These are phyloP conservation scores for Leucoraja erinaceus DNA, from an alignment of 2,113 vertebrate species.

Conservation along the genomic window DNA sequence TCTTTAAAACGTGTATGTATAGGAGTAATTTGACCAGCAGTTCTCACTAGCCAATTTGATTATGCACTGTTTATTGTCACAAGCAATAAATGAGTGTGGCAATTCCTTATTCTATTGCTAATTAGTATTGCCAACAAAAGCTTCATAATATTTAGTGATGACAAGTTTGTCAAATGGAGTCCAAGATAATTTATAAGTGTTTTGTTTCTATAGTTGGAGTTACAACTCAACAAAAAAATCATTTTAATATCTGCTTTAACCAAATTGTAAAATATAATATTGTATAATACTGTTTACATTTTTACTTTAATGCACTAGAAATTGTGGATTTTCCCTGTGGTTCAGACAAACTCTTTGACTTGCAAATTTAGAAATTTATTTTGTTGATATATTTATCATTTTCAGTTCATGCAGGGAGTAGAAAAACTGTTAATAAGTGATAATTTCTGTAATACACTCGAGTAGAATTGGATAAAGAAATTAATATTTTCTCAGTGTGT, in stretches of 20 bases:
- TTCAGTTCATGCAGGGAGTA: neutral
- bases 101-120: neutral
- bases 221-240: too few species aligned
- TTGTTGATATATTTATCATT: neutral
- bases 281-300: too few species aligned
- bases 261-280: neutral
- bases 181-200: neutral
- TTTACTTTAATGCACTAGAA: too few species aligned
- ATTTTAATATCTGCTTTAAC: neutral
- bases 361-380: neutral
- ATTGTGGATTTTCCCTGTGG: too few species aligned
- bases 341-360: neutral
- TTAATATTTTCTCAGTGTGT: neutral
- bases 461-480: neutral
- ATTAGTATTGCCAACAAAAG: neutral
- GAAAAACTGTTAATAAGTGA: neutral
- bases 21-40: neutral
- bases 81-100: neutral
- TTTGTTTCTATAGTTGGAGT: too few species aligned
- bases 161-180: neutral
- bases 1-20: neutral
- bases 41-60: neutral
- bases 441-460: neutral
- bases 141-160: neutral
- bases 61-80: neutral